Conservation (phyloP, 2,797 vertebrate species). For the Bradypodion pumilum region DNA sequence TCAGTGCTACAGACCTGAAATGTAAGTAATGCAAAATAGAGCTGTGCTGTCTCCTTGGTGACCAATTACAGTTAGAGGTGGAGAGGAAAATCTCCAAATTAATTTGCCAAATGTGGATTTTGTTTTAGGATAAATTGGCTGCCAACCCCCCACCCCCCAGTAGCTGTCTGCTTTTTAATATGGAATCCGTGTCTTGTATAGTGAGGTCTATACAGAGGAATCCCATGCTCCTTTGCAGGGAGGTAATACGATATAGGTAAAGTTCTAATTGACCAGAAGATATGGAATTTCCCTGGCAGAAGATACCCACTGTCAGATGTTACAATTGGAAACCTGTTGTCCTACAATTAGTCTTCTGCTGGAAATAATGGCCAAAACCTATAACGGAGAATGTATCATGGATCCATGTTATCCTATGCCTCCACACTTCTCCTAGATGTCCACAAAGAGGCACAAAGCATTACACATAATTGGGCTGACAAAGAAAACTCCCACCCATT, state of each 20-base stretch:
- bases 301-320: background rate
- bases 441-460: background rate
- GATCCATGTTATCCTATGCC: background rate
- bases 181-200: too few relatives aligned
- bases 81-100: too few relatives aligned
- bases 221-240: too few relatives aligned
- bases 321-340: background rate
- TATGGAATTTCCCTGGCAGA: background rate
- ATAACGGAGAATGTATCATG: background rate
- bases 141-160: too few relatives aligned
- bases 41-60: too few relatives aligned
- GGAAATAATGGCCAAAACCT: background rate
- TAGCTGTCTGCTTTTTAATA: too few relatives aligned
- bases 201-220: too few relatives aligned
- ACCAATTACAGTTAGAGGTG: too few relatives aligned
- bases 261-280: background rate
- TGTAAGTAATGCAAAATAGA: too few relatives aligned
- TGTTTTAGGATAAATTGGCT: too few relatives aligned
- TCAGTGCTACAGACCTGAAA: too few relatives aligned
- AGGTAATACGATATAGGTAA: background rate
- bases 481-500: background rate
- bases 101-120: too few relatives aligned
- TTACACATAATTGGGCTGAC: background rate
- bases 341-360: background rate
- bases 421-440: background rate